Conservation (phyloP, 1,140 invertebrate genomes). For the Probaryconus sp. region DNA sequence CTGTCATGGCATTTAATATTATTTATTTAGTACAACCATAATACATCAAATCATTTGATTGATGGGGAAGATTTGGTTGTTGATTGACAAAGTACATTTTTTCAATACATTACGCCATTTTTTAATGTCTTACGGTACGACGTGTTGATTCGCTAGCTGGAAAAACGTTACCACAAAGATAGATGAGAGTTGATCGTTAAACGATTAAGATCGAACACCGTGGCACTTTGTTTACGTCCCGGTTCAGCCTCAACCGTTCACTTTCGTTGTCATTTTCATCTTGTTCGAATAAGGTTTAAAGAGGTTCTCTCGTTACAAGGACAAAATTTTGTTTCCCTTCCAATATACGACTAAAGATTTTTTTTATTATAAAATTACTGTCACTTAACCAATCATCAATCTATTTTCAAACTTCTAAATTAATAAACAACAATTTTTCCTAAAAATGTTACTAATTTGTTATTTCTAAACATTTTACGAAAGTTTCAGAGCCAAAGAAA, state of each 20-base stretch:
- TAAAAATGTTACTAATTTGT: no score
- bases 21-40: slow-evolving; percentile 40
- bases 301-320: no score
- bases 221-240: slow-evolving; percentile 35
- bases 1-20: slow-evolving; percentile 1
- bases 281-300: no score
- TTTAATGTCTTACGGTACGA: slow-evolving; percentile 20
- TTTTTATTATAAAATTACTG: no score
- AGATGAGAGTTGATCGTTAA: slow-evolving; percentile 68
- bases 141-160: slow-evolving; percentile 52
- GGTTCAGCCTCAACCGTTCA: slow-evolving; percentile 46
- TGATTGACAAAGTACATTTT: slow-evolving; percentile 38
- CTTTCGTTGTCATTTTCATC: neutral
- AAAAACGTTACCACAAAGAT: slow-evolving; percentile 63
- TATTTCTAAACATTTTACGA: no score
- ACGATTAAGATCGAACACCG: slow-evolving; percentile 71
- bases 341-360: no score
- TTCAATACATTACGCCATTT: slow-evolving; percentile 1
- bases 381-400: no score
- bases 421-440: no score
- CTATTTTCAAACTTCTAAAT: no score
- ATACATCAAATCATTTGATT: slow-evolving; percentile 41
- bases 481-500: no score
- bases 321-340: no score
- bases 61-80: slow-evolving; percentile 42